A percentile compares a stretch with the other conserved stretches of the same genome.
Evolutionary conservation across 2,888 invertebrate genomes (phyloP).

Genomic region (Apodemia hepburni): DNA sequence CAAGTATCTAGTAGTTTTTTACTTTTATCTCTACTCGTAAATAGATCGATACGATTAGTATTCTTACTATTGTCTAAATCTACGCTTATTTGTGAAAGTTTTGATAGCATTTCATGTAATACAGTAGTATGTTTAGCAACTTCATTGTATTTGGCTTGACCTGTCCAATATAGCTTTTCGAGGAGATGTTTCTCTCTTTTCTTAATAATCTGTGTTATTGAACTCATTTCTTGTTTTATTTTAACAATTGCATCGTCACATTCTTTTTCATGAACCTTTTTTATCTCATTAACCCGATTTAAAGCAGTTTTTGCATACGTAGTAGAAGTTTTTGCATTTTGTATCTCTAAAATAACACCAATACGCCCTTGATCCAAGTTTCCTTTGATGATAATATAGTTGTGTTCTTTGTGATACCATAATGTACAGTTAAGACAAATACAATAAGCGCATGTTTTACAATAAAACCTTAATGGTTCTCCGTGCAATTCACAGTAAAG

Average conservation of each 20-base stretch:
- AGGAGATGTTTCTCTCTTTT: not conserved
- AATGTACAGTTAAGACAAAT: slow-evolving; percentile 3
- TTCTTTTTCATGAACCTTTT: not conserved
- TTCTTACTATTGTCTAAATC: not conserved
- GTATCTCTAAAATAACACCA: slow-evolving; percentile 6
- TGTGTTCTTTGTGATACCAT: slow-evolving; percentile 6
- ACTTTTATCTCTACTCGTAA: not conserved
- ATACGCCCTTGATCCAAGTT: not conserved
- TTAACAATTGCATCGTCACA: not conserved
- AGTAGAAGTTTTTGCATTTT: not conserved
- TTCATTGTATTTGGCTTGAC: slow-evolving; percentile 8
- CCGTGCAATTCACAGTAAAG: slow-evolving; percentile 15
- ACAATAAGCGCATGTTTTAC: slow-evolving; percentile 2
- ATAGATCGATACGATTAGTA: slow-evolving; percentile 7
- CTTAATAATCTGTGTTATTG: slow-evolving; percentile 1
- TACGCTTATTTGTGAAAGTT: not conserved
- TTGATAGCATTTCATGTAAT: not conserved
- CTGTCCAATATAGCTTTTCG: slow-evolving; percentile 4
- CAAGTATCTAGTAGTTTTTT: not conserved
- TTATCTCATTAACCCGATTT: not conserved
- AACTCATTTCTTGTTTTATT: slow-evolving; percentile 5
- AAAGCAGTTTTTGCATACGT: not conserved
- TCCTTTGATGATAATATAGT: not conserved
- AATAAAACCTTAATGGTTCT: slow-evolving; percentile 10
- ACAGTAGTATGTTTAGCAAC: not conserved